Percentiles rank a stretch among this genome's conserved stretches.
Conservation (phyloP, 2,888 invertebrate genomes). For the Matsumyia berberina region DNA sequence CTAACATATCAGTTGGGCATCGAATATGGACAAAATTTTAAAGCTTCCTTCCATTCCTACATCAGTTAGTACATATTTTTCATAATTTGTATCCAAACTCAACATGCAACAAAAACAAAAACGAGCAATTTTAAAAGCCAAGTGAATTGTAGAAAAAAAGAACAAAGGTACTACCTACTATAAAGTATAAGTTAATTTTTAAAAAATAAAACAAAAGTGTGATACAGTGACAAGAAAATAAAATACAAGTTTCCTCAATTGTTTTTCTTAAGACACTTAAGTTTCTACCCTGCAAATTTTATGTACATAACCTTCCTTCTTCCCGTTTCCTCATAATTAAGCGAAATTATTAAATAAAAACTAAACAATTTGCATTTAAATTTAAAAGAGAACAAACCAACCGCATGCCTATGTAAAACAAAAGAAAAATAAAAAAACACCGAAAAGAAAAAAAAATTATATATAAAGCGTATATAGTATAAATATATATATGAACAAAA, state of each 20-base stretch:
- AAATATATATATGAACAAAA: slow-evolving; percentile 50
- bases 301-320: slow-evolving; percentile 28
- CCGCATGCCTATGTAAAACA: slow-evolving; percentile 67
- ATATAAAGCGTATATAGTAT: slow-evolving; percentile 78
- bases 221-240: slow-evolving; percentile 50
- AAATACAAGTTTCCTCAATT: slow-evolving; percentile 38
- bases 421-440: slow-evolving; percentile 68
- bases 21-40: slow-evolving; percentile 46
- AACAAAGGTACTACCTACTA: slow-evolving; percentile 40
- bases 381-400: slow-evolving; percentile 35
- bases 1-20: slow-evolving; percentile 76
- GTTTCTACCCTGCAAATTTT: slow-evolving; percentile 8
- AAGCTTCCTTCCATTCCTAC: slow-evolving; percentile 38
- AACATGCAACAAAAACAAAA: slow-evolving; percentile 22
- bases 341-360: slow-evolving; percentile 20
- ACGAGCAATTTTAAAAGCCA: slow-evolving; percentile 57
- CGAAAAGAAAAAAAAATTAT: slow-evolving; percentile 81
- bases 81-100: slow-evolving; percentile 21
- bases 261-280: slow-evolving; percentile 18
- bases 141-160: slow-evolving; percentile 61
- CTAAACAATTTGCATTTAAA: slow-evolving; percentile 37
- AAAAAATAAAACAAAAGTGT: slow-evolving; percentile 56
- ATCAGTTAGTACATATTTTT: slow-evolving; percentile 28
- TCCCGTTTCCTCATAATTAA: slow-evolving; percentile 30
- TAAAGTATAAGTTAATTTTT: slow-evolving; percentile 59